These are phyloP conservation scores for Eumaeus atala DNA, from an alignment of 1,140 invertebrate genomes.

Conservation along the genomic window DNA sequence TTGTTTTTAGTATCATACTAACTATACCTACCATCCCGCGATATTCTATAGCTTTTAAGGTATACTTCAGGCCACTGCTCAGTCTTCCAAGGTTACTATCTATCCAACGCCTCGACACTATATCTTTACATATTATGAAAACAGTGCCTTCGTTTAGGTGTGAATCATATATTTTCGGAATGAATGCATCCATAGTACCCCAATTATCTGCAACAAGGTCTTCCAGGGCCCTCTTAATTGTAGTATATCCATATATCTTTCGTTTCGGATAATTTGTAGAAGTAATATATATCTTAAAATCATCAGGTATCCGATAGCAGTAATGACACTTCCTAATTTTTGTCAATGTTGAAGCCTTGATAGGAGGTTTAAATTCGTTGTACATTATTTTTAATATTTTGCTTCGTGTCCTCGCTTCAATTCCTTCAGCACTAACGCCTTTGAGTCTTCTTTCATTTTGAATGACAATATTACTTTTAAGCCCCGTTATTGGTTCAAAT, in stretches of 20 bases:
- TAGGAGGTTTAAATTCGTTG: slow-evolving; percentile 37
- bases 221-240: slow-evolving; percentile 46
- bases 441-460: slow-evolving; percentile 29
- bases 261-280: slow-evolving; percentile 54
- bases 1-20: slow-evolving; percentile 45
- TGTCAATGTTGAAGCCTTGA: slow-evolving; percentile 40
- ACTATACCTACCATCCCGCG: slow-evolving; percentile 58
- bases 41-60: slow-evolving; percentile 52
- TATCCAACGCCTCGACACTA: slow-evolving; percentile 42
- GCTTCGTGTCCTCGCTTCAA: slow-evolving; percentile 33
- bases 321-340: slow-evolving; percentile 52
- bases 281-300: slow-evolving; percentile 57
- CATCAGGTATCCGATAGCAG: slow-evolving; percentile 48
- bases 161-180: slow-evolving; percentile 54
- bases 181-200: slow-evolving; percentile 22
- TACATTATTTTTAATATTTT: slow-evolving; percentile 44
- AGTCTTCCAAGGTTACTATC: slow-evolving; percentile 33
- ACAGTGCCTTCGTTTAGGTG: slow-evolving; percentile 61
- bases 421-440: slow-evolving; percentile 21
- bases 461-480: slow-evolving; percentile 43
- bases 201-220: slow-evolving; percentile 34
- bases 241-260: slow-evolving; percentile 43
- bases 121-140: slow-evolving; percentile 54
- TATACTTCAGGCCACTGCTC: slow-evolving; percentile 33
- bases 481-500: slow-evolving; percentile 57